Evolutionary conservation across 2,797 vertebrate species (phyloP), one percentile per base, ranked within the genome.

Genomic region (Mus spretus): DNA sequence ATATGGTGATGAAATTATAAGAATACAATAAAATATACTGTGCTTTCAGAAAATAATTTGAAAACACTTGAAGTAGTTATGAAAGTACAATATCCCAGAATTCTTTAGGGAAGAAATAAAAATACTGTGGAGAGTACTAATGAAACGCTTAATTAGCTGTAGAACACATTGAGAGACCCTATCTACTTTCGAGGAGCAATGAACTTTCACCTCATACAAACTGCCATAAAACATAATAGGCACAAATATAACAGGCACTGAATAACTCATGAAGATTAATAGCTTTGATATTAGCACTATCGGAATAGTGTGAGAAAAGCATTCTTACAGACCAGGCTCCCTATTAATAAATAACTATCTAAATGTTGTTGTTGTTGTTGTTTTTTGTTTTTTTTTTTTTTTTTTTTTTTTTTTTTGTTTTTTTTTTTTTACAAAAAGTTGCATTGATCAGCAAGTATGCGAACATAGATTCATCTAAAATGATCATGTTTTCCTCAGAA

Each of bases 221-320:
- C n/a, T 79, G 3, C 53, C 37, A 57, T 72, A 44, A 28, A n/a
- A n/a, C 34, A n/a, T n/a, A 70, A n/a, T 7, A 70, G 67, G 67
- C 7, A n/a, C 14, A 17, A 85, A 80, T 40, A 70, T 88, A 89
- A 47, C 74, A 34, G 70, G 8, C 8, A 70, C 19, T 72, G 14
- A 85, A 12, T 47, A 81, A 47, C 19, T 61, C 59, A 70, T 22
- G 63, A 94, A 96, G 31, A 57, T 83, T 79, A 74, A 90, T 59
- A 65, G 28, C 31, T n/a, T 87, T 88, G 26, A 83, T 40, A 74
- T 65, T 44, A 74, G 78, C 87, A 72, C 47, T 78, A 57, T 65
- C 14, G 65, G 15, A 10, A 22, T 37, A 79, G 1, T 31, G 24
- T 50, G 72, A 78, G 61, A 72, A 90, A 72, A 70, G 53, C 72